These are phyloP conservation scores for Uloborus diversus DNA, from an alignment of 1,140 invertebrate genomes.

Conservation along the genomic window DNA sequence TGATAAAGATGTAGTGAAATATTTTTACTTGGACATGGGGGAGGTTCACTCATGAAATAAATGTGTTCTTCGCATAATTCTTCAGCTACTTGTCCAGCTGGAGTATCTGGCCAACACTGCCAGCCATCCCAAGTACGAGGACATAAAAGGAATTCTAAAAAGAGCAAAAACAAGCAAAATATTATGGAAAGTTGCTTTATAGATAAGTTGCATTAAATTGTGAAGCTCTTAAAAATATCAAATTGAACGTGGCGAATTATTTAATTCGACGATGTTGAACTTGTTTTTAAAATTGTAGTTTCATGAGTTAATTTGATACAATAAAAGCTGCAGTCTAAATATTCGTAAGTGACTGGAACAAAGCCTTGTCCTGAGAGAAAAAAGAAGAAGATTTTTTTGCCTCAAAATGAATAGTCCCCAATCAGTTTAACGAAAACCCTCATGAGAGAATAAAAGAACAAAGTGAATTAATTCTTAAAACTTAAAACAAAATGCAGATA, in stretches of 20 bases:
- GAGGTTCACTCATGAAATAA: constrained; percentile 61
- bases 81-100: constrained; percentile 56
- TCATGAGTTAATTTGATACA: neutral
- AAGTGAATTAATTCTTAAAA: no score
- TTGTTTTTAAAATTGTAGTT: neutral
- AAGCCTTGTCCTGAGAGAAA: no score
- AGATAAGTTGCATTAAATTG: no score
- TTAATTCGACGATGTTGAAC: neutral
- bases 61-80: constrained; percentile 65
- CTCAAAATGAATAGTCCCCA: no score
- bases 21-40: constrained; percentile 63
- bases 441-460: no score
- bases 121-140: constrained; percentile 68
- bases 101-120: constrained; percentile 65
- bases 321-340: no score
- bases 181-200: neutral
- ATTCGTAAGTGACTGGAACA: no score
- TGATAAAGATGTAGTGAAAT: neutral
- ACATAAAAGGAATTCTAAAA: neutral
- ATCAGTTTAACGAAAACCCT: no score
- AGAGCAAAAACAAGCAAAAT: neutral
- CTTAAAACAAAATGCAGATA: no score
- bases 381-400: no score
- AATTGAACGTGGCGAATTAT: neutral
- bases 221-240: neutral